Conservation (phyloP, 2,888 invertebrate species). For the Torymus aiolomorphi region DNA sequence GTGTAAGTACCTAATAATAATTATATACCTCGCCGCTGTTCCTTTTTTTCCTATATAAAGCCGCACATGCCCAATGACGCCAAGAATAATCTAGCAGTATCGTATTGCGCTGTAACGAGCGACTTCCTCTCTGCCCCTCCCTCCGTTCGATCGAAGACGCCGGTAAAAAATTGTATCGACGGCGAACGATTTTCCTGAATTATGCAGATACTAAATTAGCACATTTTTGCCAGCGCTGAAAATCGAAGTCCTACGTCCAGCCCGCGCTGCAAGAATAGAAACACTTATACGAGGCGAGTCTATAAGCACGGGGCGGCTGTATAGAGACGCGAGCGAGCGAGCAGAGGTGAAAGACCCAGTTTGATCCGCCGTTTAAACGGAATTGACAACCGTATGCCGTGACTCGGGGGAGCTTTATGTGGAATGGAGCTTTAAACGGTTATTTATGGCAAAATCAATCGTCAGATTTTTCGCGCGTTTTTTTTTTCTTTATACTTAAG, state of each 20-base stretch:
- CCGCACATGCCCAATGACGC: too few relatives aligned
- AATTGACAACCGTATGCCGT: neutral
- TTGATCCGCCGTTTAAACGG: neutral
- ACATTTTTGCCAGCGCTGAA: neutral
- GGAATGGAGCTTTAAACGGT: neutral
- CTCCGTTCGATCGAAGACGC: too few relatives aligned
- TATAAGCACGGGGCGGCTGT: constrained; percentile 4
- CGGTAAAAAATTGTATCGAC: neutral
- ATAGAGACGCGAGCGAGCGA: neutral
- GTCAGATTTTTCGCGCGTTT: too few relatives aligned
- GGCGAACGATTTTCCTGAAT: constrained; percentile 23
- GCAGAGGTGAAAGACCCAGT: constrained; percentile 40
- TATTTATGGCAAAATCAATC: too few relatives aligned
- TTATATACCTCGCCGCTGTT: too few relatives aligned
- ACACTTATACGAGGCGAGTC: neutral
- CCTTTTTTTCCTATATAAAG: too few relatives aligned
- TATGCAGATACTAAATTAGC: constrained; percentile 23
- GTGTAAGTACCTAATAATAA: too few relatives aligned
- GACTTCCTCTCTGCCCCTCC: too few relatives aligned
- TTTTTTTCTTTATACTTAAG: too few relatives aligned
- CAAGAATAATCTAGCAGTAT: too few relatives aligned
- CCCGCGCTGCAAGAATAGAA: constrained; percentile 22
- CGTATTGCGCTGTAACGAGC: too few relatives aligned
- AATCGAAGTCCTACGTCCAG: constrained; percentile 36
- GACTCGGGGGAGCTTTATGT: neutral